A percentile compares a stretch with the other conserved stretches of the same genome.
phyloP scores from a whole-genome alignment of 2,888 invertebrate genomes.

The Eueremaeus valkanovi region DNA sequence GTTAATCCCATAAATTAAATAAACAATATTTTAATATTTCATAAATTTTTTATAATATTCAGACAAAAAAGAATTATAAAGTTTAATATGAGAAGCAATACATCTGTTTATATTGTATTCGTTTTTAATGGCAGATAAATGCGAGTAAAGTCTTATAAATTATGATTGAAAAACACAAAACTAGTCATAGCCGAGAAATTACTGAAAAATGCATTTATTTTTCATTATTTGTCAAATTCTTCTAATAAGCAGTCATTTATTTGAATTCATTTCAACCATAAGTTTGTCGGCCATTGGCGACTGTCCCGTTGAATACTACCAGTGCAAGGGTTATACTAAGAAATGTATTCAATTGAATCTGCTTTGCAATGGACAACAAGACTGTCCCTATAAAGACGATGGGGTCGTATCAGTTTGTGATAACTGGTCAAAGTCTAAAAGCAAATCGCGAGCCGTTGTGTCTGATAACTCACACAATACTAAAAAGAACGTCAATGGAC shows the following conservation, averaged over 20 bases:
- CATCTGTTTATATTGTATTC: background rate
- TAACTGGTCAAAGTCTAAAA: background rate
- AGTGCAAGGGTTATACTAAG: background rate
- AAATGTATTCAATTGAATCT: background rate
- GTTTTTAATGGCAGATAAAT: too few species aligned
- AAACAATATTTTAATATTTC: too few species aligned
- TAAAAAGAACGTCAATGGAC: background rate
- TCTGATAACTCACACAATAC: background rate
- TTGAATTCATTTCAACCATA: background rate
- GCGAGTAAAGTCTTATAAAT: too few species aligned
- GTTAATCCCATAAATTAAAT: too few species aligned
- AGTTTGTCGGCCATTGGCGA: background rate
- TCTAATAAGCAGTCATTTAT: background rate
- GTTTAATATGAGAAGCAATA: constrained; percentile 12
- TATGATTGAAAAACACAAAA: background rate
- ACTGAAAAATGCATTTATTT: background rate
- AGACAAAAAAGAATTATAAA: too few species aligned
- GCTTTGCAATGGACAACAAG: constrained; percentile 22
- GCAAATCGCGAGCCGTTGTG: too few species aligned
- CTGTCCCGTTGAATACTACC: constrained; percentile 11
- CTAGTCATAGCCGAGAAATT: background rate
- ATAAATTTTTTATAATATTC: too few species aligned
- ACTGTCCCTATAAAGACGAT: constrained; percentile 37
- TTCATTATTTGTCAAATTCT: background rate
- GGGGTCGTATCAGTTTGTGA: background rate